Percentiles rank a stretch among this genome's conserved stretches.
Conservation (phyloP, 2,888 invertebrate genomes). For the Drosophila aldrichi region DNA sequence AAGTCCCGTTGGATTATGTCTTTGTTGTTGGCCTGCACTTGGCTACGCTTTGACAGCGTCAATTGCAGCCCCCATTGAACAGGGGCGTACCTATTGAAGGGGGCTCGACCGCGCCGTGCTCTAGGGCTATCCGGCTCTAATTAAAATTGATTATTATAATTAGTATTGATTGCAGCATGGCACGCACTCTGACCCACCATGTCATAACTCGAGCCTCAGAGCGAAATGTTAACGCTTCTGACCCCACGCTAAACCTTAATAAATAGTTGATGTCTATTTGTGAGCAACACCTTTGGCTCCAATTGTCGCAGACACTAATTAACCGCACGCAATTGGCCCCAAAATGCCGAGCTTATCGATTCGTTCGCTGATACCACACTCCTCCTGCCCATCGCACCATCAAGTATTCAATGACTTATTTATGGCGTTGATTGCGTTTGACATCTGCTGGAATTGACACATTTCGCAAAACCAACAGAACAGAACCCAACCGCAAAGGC, state of each 20-base stretch:
- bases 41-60: slow-evolving; percentile 72
- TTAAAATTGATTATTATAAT: slow-evolving; percentile 81
- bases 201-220: slow-evolving; percentile 42
- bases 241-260: slow-evolving; percentile 42
- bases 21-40: slow-evolving; percentile 61
- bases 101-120: background rate
- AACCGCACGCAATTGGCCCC: slow-evolving; percentile 68
- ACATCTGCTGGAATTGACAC: slow-evolving; percentile 75
- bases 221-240: slow-evolving; percentile 48
- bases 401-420: slow-evolving; percentile 69
- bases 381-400: background rate
- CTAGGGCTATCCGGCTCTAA: slow-evolving; percentile 60
- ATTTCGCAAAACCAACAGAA: slow-evolving; percentile 59
- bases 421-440: slow-evolving; percentile 71
- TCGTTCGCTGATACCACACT: slow-evolving; percentile 7
- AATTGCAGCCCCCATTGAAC: slow-evolving; percentile 59
- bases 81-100: background rate
- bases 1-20: slow-evolving; percentile 62
- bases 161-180: slow-evolving; percentile 67
- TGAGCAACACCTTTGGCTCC: slow-evolving; percentile 67
- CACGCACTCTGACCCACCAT: slow-evolving; percentile 67
- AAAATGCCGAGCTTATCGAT: slow-evolving; percentile 47
- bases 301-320: slow-evolving; percentile 66
- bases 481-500: background rate
- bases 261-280: slow-evolving; percentile 68